Percentiles rank a stretch among this genome's conserved stretches.
phyloP scores from a whole-genome alignment of 2,888 invertebrate species.

The Folsomia manolachei region DNA sequence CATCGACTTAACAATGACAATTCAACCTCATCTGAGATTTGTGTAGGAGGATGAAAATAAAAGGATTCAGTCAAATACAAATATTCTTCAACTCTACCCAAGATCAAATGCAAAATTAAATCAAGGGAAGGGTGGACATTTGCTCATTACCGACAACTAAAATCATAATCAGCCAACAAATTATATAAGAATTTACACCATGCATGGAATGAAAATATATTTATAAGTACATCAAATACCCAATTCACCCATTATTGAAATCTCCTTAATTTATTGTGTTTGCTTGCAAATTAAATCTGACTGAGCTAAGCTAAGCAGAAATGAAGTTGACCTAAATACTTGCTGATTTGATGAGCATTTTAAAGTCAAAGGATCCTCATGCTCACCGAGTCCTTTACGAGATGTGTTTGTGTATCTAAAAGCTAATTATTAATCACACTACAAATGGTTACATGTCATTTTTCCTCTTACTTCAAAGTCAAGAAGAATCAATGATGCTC shows the following conservation, averaged over 20 bases:
- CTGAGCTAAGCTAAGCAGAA: neutral
- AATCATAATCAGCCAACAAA: no score
- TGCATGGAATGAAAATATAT: no score
- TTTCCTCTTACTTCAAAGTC: neutral
- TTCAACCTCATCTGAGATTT: no score
- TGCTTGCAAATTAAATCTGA: neutral
- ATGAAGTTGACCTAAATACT: no score
- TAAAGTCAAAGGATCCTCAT: no score
- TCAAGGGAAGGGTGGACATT: neutral
- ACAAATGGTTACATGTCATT: neutral
- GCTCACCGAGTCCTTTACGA: neutral
- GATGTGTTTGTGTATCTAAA: neutral
- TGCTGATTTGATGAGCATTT: no score
- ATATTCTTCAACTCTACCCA: neutral
- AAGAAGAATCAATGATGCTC: neutral
- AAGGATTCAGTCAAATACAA: no score
- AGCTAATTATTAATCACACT: neutral
- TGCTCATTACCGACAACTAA: neutral
- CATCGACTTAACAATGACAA: no score
- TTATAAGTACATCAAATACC: no score
- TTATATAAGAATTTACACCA: neutral
- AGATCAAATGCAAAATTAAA: neutral
- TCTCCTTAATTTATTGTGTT: neutral
- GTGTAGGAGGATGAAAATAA: no score
- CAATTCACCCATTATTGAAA: neutral